Base-by-base conservation (phyloP, 2,888 invertebrate species). In the Polydrusus tereticollis region DNA sequence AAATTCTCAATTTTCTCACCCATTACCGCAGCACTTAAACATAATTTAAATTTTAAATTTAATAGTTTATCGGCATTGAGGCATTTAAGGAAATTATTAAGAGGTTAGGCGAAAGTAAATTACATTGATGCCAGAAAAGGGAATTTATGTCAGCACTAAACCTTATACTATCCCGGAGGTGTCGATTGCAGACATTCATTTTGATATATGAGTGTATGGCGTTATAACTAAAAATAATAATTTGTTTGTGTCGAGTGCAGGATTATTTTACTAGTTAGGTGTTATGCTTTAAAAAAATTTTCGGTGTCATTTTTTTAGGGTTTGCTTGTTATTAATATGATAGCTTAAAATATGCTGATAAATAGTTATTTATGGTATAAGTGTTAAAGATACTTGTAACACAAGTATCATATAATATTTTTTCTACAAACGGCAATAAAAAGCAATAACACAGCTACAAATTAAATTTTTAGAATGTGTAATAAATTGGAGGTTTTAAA, bases 151-250 rank as follows among this genome's bases (percentile, higher is more conserved):
- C 59, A 58, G 58, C 41, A 33, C 47, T 58, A 71, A 71, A 50
- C 71, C 65, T 50, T 60, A 65, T 33, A 52, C 60, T 50, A 47
- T 45, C 18, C 59, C 69, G 10, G 45, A 60, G 60, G 57, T 52
- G 71, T 65, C 71, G 71, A 71, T 66, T 36, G 50, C 71, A 71
- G 71, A 71, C 45, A 50, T 47, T 57, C 43, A 23, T 59, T 52
- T 52, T 71, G 71, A 65, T 71, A 71, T 71, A 71, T 47, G 59
- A 50, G 23, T 59, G 50, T 63, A 58, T 66, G 71, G 71, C 38
- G 38, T 36, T 26, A 70, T 60, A 60, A 23, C 50, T n/a, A 50
- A 50, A 60, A 41, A 23, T 62, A 69, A 69, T 69, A 55, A 69
- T 69, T 69, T 69, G 55, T 69, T 62, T 50, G 52, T 55, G 62